Percentiles rank a stretch among this genome's conserved stretches.
These are phyloP conservation scores for Agrotis puta DNA, from an alignment of 2,888 invertebrate species.

Conservation along the genomic window DNA sequence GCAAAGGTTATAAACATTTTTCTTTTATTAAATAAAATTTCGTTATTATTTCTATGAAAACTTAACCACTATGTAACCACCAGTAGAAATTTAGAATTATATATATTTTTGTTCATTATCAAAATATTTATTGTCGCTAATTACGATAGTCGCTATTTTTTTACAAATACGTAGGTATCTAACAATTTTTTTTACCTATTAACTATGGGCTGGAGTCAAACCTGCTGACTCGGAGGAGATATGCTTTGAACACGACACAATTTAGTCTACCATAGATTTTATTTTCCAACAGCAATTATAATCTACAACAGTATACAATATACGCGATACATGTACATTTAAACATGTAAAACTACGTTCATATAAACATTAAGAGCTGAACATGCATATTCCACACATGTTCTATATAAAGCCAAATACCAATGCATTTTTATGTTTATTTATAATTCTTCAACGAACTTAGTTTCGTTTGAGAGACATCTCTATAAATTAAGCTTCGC, in stretches of 20 bases:
- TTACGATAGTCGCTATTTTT: slow-evolving; percentile 71
- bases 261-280: slow-evolving; percentile 78
- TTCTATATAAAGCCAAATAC: slow-evolving; percentile 91
- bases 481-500: slow-evolving; percentile 64
- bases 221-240: slow-evolving; percentile 78
- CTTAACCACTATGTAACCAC: slow-evolving; percentile 63
- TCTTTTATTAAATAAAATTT: slow-evolving; percentile 9
- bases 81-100: slow-evolving; percentile 70
- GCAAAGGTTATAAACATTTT: slow-evolving; percentile 7
- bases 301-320: slow-evolving; percentile 82
- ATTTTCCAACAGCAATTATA: slow-evolving; percentile 79
- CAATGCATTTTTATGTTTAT: slow-evolving; percentile 90
- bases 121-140: slow-evolving; percentile 83
- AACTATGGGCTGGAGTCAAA: slow-evolving; percentile 71
- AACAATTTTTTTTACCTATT: slow-evolving; percentile 63
- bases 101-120: slow-evolving; percentile 73
- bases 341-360: slow-evolving; percentile 76
- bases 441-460: slow-evolving; percentile 77
- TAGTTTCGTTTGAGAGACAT: slow-evolving; percentile 67
- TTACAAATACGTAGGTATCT: slow-evolving; percentile 72
- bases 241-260: slow-evolving; percentile 86
- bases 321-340: slow-evolving; percentile 76
- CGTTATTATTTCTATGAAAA: slow-evolving; percentile 61
- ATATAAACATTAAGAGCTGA: slow-evolving; percentile 88
- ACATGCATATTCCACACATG: slow-evolving; percentile 86